Conservation (phyloP, 2,797 vertebrate species). For the Myotis findleyi region DNA sequence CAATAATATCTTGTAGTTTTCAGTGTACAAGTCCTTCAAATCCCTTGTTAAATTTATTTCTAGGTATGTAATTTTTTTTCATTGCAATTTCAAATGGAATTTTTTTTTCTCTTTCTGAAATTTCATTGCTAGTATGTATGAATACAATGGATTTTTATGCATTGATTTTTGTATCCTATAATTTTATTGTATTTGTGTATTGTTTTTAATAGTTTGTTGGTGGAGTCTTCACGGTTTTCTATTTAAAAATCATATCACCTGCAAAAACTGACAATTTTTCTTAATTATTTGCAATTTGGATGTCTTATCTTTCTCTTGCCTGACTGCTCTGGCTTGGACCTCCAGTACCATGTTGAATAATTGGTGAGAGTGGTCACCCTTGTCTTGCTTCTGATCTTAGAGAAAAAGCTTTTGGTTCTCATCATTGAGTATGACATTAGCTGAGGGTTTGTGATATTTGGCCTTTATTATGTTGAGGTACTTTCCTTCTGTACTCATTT, state of each 20-base stretch:
- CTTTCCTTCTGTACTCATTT: background rate
- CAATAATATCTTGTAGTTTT: background rate
- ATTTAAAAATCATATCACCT: background rate
- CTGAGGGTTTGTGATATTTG: background rate
- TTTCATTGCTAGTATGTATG: background rate
- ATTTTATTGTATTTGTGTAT: background rate
- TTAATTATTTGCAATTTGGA: background rate
- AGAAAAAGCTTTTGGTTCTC: background rate
- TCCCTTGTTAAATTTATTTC: background rate
- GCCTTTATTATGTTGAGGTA: background rate
- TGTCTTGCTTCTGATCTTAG: background rate
- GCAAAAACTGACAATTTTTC: background rate
- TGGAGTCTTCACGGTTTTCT: background rate
- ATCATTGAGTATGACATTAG: background rate
- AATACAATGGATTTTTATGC: background rate
- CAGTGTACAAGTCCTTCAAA: no score
- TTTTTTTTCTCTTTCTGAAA: background rate
- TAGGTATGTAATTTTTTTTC: background rate
- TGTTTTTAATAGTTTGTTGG: background rate
- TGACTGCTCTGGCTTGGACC: background rate
- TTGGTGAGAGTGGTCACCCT: no score
- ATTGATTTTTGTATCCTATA: background rate
- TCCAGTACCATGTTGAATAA: background rate
- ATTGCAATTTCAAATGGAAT: background rate
- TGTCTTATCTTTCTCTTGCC: background rate